A percentile compares a stretch with the other conserved stretches of the same genome.
These are phyloP conservation scores for Lithobius niger DNA, from an alignment of 1,140 invertebrate species.

Conservation along the genomic window DNA sequence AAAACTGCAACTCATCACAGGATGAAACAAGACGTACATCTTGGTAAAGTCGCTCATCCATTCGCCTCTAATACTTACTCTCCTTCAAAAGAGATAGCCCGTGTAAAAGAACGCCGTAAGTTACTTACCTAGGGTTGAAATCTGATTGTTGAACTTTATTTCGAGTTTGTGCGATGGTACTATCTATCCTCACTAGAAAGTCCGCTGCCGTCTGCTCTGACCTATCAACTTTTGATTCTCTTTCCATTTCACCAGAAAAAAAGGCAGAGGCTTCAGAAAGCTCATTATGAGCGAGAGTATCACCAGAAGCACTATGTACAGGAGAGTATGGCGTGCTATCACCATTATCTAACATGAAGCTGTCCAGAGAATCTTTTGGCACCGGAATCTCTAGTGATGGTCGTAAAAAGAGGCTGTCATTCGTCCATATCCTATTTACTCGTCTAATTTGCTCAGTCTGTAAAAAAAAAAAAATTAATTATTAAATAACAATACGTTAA, in stretches of 20 bases:
- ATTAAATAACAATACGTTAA: no score
- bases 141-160: slow-evolving; percentile 61
- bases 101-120: no score
- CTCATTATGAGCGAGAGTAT: no score
- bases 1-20: no score
- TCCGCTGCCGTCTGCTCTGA: slow-evolving; percentile 56
- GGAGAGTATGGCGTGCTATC: background rate
- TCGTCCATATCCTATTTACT: slow-evolving; percentile 71
- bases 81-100: no score
- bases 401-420: slow-evolving; percentile 73
- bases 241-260: background rate
- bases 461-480: slow-evolving; percentile 6
- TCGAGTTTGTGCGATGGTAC: slow-evolving; percentile 66
- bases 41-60: no score
- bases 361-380: slow-evolving; percentile 16
- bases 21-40: no score
- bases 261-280: slow-evolving; percentile 1
- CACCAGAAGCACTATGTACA: no score
- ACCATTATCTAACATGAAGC: background rate
- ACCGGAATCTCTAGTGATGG: slow-evolving; percentile 67
- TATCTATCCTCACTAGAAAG: slow-evolving; percentile 74
- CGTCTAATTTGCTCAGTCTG: slow-evolving; percentile 81
- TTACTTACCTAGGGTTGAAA: slow-evolving; percentile 16
- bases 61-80: no score
- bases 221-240: slow-evolving; percentile 25